Base-by-base conservation (phyloP, 2,888 invertebrate species). In the Tricholauxania praeusta region DNA sequence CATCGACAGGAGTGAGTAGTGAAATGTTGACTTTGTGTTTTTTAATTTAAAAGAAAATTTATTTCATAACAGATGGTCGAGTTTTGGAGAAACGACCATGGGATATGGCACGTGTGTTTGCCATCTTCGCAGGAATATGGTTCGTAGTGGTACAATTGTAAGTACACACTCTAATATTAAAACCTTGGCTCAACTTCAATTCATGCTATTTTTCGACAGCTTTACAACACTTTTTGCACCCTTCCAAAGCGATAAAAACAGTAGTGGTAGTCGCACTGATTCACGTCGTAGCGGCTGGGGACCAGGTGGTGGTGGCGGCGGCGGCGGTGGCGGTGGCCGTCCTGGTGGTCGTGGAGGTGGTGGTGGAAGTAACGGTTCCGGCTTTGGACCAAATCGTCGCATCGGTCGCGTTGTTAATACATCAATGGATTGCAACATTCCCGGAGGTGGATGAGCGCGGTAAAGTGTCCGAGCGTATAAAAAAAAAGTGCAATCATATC, bases 21-120 rank as follows among this genome's bases (percentile, higher is more conserved):
- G 22, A 0, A 17, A 17, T 22, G 14, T 17, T 14, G 59, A 15
- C n/a, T 57, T 6, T 8, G 17, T 15, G 17, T 49, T 0, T 14
- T 19, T 12, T 32, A 48, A 39, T 57, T 17, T 32, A 59, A 3
- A 39, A 28, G 19, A 65, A 0, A 71, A 17, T 14, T 19, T 49
- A 48, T 48, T 49, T 15, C 49, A 39, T 10, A 51, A 68, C 57
- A 84, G 84, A 80, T 82, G 84, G 84, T 76, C 81, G 81, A 17
- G 80, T 84, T 8, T 80, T 81, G 78, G 81, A 83, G 73, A 80
- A 79, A 62, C 80, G 84, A 67, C 84, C 84, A 75, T 84, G 84
- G 84, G 80, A 83, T 74, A 73, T 80, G 72, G 76, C 78, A 6
- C 83, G 84, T 12, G 19, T 84, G 47, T 67, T 81, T 5, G 82